These are phyloP conservation scores for Sminthurinus signatus DNA, from an alignment of 1,140 invertebrate genomes.

Conservation along the genomic window DNA sequence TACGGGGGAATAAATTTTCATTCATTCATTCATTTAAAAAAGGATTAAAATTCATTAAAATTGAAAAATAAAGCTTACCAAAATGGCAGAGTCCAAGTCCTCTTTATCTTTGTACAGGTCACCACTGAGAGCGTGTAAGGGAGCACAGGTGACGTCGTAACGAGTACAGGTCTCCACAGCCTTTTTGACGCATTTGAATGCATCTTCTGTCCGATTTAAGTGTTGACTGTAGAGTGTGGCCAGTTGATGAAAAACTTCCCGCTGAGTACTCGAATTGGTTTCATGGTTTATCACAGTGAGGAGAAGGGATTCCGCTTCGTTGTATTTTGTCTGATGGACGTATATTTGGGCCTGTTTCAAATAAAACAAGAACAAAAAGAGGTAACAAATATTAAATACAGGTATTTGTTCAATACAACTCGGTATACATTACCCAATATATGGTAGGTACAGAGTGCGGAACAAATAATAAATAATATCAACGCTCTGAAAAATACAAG, in stretches of 20 bases:
- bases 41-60: no score
- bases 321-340: conserved; percentile 34
- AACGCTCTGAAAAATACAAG: neutral
- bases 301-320: conserved; percentile 37
- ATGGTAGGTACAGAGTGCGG: no score
- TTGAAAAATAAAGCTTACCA: conserved; percentile 29
- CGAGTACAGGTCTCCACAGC: conserved; percentile 29
- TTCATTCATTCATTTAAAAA: no score
- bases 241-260: conserved; percentile 40
- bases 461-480: no score
- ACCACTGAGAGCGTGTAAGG: conserved; percentile 39
- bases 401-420: no score
- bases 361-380: conserved; percentile 1
- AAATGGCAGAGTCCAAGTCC: conserved; percentile 36
- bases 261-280: conserved; percentile 27
- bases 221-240: conserved; percentile 38
- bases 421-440: no score
- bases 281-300: conserved; percentile 34
- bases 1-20: no score
- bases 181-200: conserved; percentile 32
- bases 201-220: conserved; percentile 37
- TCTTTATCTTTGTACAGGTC: conserved; percentile 40
- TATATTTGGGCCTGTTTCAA: conserved; percentile 40
- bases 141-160: conserved; percentile 34
- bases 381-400: neutral